Evolutionary conservation across 2,888 invertebrate species (phyloP).

Genomic region (Cylindroiulus punctatus): DNA sequence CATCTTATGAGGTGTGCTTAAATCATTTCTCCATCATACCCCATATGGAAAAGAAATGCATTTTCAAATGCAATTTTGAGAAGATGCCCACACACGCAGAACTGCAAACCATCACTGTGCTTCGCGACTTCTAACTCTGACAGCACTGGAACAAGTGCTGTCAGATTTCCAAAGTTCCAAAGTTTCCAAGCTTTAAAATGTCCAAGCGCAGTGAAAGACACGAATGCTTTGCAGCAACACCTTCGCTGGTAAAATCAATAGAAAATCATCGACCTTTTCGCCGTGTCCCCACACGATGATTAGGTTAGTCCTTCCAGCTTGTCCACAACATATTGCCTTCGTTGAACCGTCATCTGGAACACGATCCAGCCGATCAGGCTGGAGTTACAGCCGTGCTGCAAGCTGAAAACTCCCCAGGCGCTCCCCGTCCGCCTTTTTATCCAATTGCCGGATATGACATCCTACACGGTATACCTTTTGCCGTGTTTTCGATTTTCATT

Average conservation of each 20-base stretch:
- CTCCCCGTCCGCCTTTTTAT: constrained; percentile 21
- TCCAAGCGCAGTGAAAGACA: background rate
- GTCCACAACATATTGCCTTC: constrained; percentile 17
- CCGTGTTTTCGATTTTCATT: constrained; percentile 28
- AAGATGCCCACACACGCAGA: no score
- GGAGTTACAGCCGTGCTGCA: background rate
- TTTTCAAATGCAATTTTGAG: no score
- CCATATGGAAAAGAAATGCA: no score
- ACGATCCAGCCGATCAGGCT: background rate
- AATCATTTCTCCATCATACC: no score
- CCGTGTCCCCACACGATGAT: background rate
- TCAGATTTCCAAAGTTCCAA: no score
- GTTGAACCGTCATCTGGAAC: constrained; percentile 38
- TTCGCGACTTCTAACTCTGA: no score
- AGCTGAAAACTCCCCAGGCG: background rate
- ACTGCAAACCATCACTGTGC: no score
- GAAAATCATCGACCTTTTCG: background rate
- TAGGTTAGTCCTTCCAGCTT: background rate
- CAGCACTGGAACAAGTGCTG: no score
- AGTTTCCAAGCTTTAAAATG: no score
- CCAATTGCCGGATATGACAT: constrained; percentile 21
- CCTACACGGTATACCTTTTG: background rate
- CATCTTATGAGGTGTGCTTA: no score
- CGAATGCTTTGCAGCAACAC: background rate
- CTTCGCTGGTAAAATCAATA: background rate